Evolutionary conservation across 2,888 invertebrate genomes (phyloP).

Genomic region (Calameuta pallipes): DNA sequence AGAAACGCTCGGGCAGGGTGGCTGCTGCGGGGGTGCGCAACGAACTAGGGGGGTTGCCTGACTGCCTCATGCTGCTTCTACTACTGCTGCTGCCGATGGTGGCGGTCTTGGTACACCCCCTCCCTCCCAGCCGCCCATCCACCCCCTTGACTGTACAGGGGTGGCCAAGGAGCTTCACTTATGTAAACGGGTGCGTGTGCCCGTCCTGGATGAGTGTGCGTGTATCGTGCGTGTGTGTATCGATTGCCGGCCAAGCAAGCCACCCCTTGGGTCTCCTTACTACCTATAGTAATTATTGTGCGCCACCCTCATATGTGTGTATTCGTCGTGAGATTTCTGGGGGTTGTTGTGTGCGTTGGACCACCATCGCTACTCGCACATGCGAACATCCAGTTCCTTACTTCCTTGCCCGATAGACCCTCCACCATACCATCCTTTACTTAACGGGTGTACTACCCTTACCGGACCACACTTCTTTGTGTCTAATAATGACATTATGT

Average conservation of each 20-base stretch:
- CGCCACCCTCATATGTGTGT: slow-evolving; percentile 58
- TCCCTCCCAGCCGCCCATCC: not conserved
- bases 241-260: slow-evolving; percentile 60
- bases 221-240: slow-evolving; percentile 57
- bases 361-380: slow-evolving; percentile 5
- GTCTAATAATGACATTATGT: not conserved
- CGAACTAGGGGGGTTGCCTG: slow-evolving; percentile 18
- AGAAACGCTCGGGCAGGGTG: slow-evolving; percentile 63
- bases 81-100: not conserved
- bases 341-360: slow-evolving; percentile 20
- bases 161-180: slow-evolving; percentile 63
- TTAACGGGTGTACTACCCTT: slow-evolving; percentile 59
- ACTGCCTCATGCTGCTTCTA: not conserved
- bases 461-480: not conserved
- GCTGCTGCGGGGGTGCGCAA: slow-evolving; percentile 28
- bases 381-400: slow-evolving; percentile 47
- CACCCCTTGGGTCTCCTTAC: slow-evolving; percentile 46
- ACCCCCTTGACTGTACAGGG: slow-evolving; percentile 27
- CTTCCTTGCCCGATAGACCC: slow-evolving; percentile 57
- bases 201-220: slow-evolving; percentile 39
- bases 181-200: slow-evolving; percentile 57
- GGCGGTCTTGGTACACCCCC: not conserved
- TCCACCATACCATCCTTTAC: slow-evolving; percentile 40
- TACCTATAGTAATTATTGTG: slow-evolving; percentile 60
- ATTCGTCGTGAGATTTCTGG: slow-evolving; percentile 59